Conservation (phyloP, 2,797 vertebrate species). For the Tamandua tetradactyla region DNA sequence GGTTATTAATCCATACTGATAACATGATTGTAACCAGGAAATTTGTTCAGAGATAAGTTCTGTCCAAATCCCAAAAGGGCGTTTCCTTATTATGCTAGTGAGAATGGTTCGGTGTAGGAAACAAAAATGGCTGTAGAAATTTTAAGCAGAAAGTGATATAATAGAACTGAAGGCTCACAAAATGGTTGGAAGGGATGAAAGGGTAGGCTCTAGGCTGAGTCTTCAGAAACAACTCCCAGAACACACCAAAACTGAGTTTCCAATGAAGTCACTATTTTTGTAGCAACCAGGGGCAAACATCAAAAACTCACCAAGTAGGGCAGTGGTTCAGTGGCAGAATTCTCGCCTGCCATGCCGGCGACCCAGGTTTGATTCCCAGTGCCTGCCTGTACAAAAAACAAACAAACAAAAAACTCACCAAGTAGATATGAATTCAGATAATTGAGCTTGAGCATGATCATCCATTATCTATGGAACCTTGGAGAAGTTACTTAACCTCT, state of each 20-base stretch:
- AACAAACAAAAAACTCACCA: neutral
- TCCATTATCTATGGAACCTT: neutral
- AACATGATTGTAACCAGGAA: slow-evolving; percentile 18
- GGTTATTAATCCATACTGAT: slow-evolving; percentile 35
- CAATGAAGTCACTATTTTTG: neutral
- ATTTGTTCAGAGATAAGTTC: slow-evolving; percentile 17
- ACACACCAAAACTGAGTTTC: neutral
- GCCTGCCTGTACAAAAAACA: too few relatives aligned
- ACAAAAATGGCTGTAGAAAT: neutral
- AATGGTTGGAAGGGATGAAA: neutral
- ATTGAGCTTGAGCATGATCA: neutral
- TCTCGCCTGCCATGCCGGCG: too few relatives aligned
- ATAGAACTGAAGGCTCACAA: neutral
- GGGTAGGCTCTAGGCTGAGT: neutral
- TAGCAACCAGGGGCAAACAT: neutral
- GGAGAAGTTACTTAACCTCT: neutral
- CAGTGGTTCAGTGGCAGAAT: too few relatives aligned
- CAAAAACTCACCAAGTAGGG: neutral
- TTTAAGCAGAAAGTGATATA: neutral
- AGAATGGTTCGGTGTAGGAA: slow-evolving; percentile 22
- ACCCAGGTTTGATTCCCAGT: too few relatives aligned
- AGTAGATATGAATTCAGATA: neutral
- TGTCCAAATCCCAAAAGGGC: neutral
- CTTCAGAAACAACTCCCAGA: neutral
- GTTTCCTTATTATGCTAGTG: neutral